A percentile compares a stretch with the other conserved stretches of the same genome.
These are phyloP conservation scores for Leptopilina boulardi DNA, from an alignment of 1,140 invertebrate species.

Conservation along the genomic window DNA sequence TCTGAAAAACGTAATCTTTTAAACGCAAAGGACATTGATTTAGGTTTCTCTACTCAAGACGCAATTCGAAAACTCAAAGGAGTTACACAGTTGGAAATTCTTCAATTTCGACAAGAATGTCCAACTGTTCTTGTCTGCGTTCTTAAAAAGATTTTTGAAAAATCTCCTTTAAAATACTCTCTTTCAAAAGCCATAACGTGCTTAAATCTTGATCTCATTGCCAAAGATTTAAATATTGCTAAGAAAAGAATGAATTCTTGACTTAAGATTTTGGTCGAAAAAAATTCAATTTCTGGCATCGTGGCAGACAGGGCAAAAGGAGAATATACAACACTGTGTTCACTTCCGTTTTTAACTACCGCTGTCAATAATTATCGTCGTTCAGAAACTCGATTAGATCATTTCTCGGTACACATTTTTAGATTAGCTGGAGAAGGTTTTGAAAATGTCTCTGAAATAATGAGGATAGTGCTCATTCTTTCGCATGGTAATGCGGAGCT, in stretches of 20 bases:
- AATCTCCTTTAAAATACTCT: not conserved
- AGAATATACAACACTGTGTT: not conserved
- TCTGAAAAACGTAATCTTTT: not conserved
- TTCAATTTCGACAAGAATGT: not conserved
- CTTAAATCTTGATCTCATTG: not conserved
- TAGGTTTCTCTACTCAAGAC: not conserved
- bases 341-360: not conserved
- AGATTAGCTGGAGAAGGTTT: not conserved
- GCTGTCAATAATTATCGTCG: too few relatives aligned
- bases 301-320: not conserved
- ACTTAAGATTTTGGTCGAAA: not conserved
- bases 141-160: not conserved
- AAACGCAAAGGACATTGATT: not conserved
- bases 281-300: not conserved
- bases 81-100: not conserved
- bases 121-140: not conserved
- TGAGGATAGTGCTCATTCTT: not conserved
- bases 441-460: not conserved
- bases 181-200: too few relatives aligned
- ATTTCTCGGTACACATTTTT: not conserved
- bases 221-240: too few relatives aligned
- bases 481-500: too few relatives aligned
- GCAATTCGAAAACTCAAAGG: not conserved
- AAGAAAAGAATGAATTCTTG: not conserved
- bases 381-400: not conserved